These are phyloP conservation scores for Orchestes rusci DNA, from an alignment of 2,888 invertebrate genomes.

Conservation along the genomic window DNA sequence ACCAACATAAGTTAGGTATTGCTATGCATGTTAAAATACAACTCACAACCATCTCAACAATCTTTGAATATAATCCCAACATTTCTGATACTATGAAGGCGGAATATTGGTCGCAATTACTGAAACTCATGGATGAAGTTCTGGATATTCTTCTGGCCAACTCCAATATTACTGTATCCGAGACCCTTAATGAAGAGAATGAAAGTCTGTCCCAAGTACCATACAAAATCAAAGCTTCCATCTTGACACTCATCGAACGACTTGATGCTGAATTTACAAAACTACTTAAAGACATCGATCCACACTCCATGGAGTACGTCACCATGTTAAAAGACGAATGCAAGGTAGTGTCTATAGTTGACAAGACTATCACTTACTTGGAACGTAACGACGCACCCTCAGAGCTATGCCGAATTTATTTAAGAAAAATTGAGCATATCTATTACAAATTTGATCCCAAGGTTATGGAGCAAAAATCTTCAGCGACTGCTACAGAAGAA, in stretches of 20 bases:
- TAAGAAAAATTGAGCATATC: constrained; percentile 94
- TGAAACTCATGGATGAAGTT: constrained; percentile 79
- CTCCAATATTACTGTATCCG: constrained; percentile 73
- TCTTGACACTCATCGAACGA: constrained; percentile 83
- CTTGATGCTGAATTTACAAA: constrained; percentile 97
- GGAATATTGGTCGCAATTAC: constrained; percentile 49
- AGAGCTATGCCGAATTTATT: constrained; percentile 89
- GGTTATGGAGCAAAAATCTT: constrained; percentile 9
- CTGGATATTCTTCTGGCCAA: constrained; percentile 68
- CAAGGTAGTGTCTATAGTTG: constrained; percentile 81
- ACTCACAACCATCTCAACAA: constrained; percentile 88
- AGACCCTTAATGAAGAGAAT: constrained; percentile 79
- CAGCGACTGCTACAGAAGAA: constrained; percentile 70
- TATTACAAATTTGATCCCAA: constrained; percentile 94
- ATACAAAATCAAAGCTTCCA: constrained; percentile 78
- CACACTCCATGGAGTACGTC: constrained; percentile 96
- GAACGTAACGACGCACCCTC: constrained; percentile 69
- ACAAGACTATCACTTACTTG: constrained; percentile 70
- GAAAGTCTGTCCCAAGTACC: constrained; percentile 72
- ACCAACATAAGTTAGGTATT: constrained; percentile 79
- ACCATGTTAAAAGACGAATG: constrained; percentile 88
- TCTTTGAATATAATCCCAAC: constrained; percentile 97
- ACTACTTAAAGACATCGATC: constrained; percentile 93
- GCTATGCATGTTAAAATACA: constrained; percentile 88
- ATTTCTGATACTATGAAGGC: constrained; percentile 93